Base-by-base conservation (phyloP, 2,113 vertebrate species). In the Balaeniceps rex region DNA sequence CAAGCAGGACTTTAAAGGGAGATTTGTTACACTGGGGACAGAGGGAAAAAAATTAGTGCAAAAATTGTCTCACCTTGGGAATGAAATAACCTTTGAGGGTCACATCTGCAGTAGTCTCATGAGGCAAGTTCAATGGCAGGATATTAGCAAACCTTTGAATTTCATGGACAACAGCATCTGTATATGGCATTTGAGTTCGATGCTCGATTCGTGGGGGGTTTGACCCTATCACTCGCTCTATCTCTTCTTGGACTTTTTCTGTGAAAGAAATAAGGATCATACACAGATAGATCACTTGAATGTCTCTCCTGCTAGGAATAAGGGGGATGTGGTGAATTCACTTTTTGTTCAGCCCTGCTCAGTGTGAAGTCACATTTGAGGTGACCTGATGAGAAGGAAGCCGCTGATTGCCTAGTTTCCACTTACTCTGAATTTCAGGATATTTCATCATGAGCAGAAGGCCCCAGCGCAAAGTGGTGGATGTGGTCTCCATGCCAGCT, bases 401-500 rank as follows among this genome's bases (percentile, higher is more conserved):
- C 15, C 4, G 7, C 25, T 55, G 21, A 40, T 15, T 36, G 14
- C 10, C 10, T n/a, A 18, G 17, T 63, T 79, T 68, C 10, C 26
- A 79, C 97, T 98, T 93, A 98, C 97, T 29, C 57, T 98, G 98
- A 83, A 98, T 93, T 2, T 98, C 94, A 3, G 96, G 97, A 38
- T 98, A 88, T 40, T 97, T 96, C 76, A 98, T 83, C 98, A 98
- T 98, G 66, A 98, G 91, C 54, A 98, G 88, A 26, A 98, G 80
- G 12, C 86, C 94, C 98, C 98, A 98, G 40, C 64, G 68, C 52
- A 98, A 88, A 1, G 97, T 98, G 58, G 64, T 92, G 0, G 97
- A 94, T 2, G 96, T 98, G 22, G 98, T 96, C 34, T 96, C 84
- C 42, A 91, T 97, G 9, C 98, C 98, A 0, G 97, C 98, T 1